A percentile compares a stretch with the other conserved stretches of the same genome.
These are phyloP conservation scores for Petrocephalus zakoni DNA, from an alignment of 2,113 vertebrate genomes.

Conservation along the genomic window DNA sequence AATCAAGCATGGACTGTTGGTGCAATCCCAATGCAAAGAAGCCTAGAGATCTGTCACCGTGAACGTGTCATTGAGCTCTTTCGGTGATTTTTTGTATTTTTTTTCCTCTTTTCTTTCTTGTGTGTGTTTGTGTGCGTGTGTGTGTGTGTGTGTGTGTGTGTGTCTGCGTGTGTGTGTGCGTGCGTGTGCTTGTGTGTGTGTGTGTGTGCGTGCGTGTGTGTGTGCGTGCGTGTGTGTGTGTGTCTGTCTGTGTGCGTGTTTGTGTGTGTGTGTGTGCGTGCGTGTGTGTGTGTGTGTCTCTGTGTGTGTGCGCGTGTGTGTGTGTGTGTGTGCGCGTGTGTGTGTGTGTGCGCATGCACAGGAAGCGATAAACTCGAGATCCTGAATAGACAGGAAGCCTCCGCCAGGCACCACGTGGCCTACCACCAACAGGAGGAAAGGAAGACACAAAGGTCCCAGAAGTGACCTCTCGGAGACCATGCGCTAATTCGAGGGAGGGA, in stretches of 20 bases:
- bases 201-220: background rate
- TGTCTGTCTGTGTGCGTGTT: no score
- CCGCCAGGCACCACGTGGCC: background rate
- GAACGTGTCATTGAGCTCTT: background rate
- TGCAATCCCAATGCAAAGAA: background rate
- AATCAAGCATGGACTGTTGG: background rate
- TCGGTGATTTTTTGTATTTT: background rate
- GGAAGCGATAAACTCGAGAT: background rate
- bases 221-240: no score
- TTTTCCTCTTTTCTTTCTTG: background rate
- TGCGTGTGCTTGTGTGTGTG: no score
- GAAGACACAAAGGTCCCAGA: background rate
- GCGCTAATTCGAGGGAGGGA: conserved; percentile 7
- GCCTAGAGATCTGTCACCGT: background rate
- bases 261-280: background rate
- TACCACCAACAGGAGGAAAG: background rate
- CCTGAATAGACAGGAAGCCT: background rate
- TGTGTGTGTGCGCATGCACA: background rate
- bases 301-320: background rate
- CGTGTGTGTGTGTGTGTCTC: background rate
- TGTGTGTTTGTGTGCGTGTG: background rate
- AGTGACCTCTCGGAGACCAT: background rate
- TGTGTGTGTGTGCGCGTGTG: background rate
- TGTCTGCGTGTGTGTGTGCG: background rate
- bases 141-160: background rate